A percentile compares a stretch with the other conserved stretches of the same genome.
phyloP scores from a whole-genome alignment of 1,140 invertebrate genomes.

The Apis cerana region DNA sequence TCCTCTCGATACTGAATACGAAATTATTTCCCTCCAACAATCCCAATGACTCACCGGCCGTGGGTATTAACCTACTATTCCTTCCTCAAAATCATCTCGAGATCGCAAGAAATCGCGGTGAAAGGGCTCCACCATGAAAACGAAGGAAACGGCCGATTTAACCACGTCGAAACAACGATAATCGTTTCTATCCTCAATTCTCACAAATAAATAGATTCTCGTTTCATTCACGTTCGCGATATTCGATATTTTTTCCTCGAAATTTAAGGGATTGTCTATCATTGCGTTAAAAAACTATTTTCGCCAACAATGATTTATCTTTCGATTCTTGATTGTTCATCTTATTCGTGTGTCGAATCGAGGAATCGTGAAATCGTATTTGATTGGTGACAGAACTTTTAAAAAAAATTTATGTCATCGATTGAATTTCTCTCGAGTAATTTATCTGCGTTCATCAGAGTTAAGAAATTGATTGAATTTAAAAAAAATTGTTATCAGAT shows the following conservation, averaged over 20 bases:
- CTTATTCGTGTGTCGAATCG: background rate
- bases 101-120: slow-evolving; percentile 10
- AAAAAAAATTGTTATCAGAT: too few species aligned
- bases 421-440: too few species aligned
- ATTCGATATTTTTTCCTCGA: slow-evolving; percentile 18
- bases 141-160: slow-evolving; percentile 2
- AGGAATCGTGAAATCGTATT: background rate
- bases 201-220: slow-evolving; percentile 38
- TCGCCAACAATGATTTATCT: slow-evolving; percentile 33
- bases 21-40: background rate
- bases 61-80: slow-evolving; percentile 3
- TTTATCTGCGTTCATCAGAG: too few species aligned
- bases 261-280: slow-evolving; percentile 38
- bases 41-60: slow-evolving; percentile 13
- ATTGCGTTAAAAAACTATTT: too few species aligned
- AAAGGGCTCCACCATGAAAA: background rate
- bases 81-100: too few species aligned
- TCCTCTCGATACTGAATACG: background rate
- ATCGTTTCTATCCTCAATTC: background rate
- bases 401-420: background rate
- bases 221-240: slow-evolving; percentile 40
- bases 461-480: too few species aligned
- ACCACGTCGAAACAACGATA: background rate
- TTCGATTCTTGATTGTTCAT: background rate
- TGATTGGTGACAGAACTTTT: background rate